Conservation (phyloP, 2,113 vertebrate genomes). For the Pavo muticus region DNA sequence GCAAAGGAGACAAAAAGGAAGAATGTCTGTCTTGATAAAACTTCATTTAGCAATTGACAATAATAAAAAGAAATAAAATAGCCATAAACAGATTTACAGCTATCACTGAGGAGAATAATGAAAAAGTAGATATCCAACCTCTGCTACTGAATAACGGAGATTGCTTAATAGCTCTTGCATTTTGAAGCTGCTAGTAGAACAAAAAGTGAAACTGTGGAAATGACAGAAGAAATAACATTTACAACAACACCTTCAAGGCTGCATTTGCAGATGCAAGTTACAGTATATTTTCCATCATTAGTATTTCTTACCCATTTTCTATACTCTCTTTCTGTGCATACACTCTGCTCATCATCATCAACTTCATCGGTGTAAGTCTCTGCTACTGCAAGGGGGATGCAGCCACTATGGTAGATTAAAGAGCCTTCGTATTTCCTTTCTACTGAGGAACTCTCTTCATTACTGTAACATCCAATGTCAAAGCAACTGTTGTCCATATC, state of each 20-base stretch:
- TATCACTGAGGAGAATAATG: background rate
- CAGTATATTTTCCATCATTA: background rate
- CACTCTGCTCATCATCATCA: background rate
- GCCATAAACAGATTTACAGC: background rate
- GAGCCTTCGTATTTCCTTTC: conserved; percentile 77
- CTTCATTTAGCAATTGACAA: background rate
- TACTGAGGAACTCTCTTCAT: conserved; percentile 67
- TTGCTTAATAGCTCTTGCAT: background rate
- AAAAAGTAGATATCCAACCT: background rate
- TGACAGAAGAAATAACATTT: background rate
- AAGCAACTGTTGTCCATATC: conserved; percentile 68
- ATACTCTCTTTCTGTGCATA: background rate
- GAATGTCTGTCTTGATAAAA: background rate
- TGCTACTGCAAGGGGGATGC: conserved; percentile 82
- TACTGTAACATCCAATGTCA: conserved; percentile 31
- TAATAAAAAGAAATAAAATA: background rate
- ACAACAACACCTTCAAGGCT: background rate
- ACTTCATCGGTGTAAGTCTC: conserved; percentile 60
- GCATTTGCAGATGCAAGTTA: background rate
- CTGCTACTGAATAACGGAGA: background rate
- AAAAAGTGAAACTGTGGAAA: background rate
- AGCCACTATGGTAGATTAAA: conserved; percentile 71
- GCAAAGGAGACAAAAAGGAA: background rate
- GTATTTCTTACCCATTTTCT: conserved; percentile 62
- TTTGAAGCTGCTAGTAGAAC: background rate